phyloP scores from a whole-genome alignment of 35 echinoderm and acorn worm genomes.

The Ptychodera flava region DNA sequence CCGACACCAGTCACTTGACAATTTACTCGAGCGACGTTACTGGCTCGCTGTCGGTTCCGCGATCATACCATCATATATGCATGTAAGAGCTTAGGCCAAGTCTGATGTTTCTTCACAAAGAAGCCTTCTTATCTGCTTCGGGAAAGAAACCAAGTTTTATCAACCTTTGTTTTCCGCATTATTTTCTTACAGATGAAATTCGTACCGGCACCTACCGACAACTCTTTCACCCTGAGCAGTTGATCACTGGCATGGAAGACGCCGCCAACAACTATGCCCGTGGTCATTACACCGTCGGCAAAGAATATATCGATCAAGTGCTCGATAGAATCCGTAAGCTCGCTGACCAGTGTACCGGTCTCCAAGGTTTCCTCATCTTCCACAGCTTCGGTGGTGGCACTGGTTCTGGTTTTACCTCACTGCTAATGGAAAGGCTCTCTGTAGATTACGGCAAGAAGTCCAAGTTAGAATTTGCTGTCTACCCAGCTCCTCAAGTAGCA shows the following conservation, averaged over 20 bases:
- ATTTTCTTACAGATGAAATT: constrained; percentile 52
- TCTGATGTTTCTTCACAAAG: too few species aligned
- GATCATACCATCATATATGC: too few species aligned
- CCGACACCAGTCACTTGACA: too few species aligned
- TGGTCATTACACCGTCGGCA: constrained; percentile 54
- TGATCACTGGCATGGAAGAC: constrained; percentile 75
- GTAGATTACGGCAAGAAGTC: constrained; percentile 94
- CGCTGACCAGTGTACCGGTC: constrained; percentile 86
- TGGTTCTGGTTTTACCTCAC: constrained; percentile 80
- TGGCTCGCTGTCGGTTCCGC: too few species aligned
- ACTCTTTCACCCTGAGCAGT: constrained; percentile 78
- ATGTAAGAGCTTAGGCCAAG: too few species aligned
- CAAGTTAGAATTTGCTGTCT: constrained; percentile 88
- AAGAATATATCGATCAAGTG: constrained; percentile 37
- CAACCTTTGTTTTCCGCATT: not conserved
- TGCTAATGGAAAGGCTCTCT: constrained; percentile 87
- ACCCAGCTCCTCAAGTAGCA: constrained; percentile 77
- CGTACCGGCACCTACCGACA: constrained; percentile 72
- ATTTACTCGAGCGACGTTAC: too few species aligned
- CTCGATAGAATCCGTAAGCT: constrained; percentile 47
- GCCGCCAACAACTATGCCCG: constrained; percentile 56
- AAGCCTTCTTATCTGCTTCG: too few species aligned
- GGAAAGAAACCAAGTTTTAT: too few species aligned
- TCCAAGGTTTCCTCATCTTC: constrained; percentile 91
- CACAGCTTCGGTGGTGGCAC: constrained; percentile 93